phyloP scores from a whole-genome alignment of 2,888 invertebrate species.

The Portevinia maculata region DNA sequence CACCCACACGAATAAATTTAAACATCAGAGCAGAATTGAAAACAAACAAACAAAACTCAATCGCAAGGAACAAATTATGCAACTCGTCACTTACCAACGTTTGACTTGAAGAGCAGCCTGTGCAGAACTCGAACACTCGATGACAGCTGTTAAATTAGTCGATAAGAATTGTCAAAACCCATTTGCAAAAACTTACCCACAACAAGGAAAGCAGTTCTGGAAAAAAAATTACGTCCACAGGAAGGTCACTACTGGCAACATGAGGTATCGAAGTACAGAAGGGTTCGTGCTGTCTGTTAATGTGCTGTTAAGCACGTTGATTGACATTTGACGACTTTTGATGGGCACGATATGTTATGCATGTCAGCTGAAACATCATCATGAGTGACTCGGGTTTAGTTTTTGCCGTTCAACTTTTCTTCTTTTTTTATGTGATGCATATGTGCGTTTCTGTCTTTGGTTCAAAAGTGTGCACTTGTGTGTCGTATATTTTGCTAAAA shows the following conservation, averaged over 20 bases:
- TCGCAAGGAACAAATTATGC: conserved; percentile 12
- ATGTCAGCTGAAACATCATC: conserved; percentile 69
- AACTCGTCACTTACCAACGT: conserved; percentile 46
- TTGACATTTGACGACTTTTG: conserved; percentile 79
- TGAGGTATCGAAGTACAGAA: conserved; percentile 49
- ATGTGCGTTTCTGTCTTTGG: conserved; percentile 5
- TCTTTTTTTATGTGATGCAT: not conserved
- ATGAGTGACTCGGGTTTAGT: conserved; percentile 59
- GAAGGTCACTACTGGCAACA: conserved; percentile 65
- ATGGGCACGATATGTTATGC: conserved; percentile 76
- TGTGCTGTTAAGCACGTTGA: conserved; percentile 75
- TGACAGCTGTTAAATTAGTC: conserved; percentile 72
- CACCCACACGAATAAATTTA: conserved; percentile 45
- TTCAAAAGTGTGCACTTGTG: conserved; percentile 12
- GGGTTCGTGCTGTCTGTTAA: conserved; percentile 68
- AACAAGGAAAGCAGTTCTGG: conserved; percentile 21
- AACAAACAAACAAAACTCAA: not conserved
- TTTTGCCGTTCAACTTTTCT: conserved; percentile 18
- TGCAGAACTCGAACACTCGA: conserved; percentile 47
- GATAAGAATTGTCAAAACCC: conserved; percentile 71
- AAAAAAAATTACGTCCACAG: conserved; percentile 49
- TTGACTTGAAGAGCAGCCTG: conserved; percentile 48
- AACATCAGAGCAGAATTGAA: conserved; percentile 18
- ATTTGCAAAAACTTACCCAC: conserved; percentile 47
- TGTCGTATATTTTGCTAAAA: conserved; percentile 58